These are phyloP conservation scores for Cyanistes caeruleus DNA, from an alignment of 2,113 vertebrate species.

Conservation along the genomic window DNA sequence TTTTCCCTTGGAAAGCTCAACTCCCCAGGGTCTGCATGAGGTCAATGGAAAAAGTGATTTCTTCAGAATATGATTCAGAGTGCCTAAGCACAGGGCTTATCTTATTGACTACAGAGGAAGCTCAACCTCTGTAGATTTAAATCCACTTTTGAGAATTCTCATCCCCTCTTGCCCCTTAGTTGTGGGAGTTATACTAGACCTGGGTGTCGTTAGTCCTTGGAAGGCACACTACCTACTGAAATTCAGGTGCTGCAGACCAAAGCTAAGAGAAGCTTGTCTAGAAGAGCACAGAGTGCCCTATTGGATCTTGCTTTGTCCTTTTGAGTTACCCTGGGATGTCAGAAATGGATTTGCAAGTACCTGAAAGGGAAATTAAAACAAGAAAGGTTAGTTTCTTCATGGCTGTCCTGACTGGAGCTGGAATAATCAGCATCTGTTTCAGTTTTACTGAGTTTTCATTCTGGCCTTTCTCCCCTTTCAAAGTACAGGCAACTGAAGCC, in stretches of 20 bases:
- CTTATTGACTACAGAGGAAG: background rate
- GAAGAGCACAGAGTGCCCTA: background rate
- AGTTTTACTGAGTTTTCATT: conserved; percentile 37
- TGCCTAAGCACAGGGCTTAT: background rate
- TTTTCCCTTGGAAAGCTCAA: conserved; percentile 56
- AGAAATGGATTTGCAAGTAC: background rate
- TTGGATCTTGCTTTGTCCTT: background rate
- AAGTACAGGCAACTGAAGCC: conserved; percentile 31
- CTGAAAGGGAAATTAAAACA: background rate
- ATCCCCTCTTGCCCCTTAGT: background rate
- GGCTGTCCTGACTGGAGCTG: background rate
- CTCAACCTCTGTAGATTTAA: background rate
- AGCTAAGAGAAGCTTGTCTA: background rate
- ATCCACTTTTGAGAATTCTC: background rate
- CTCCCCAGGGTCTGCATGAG: conserved; percentile 46
- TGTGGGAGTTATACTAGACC: background rate
- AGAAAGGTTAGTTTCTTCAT: conserved; percentile 5
- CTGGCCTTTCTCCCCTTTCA: conserved; percentile 22
- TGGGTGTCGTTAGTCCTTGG: background rate
- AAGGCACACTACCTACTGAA: background rate
- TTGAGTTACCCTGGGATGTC: background rate
- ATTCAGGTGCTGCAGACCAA: background rate
- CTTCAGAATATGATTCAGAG: conserved; percentile 39
- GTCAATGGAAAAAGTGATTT: conserved; percentile 64
- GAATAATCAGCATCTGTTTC: conserved; percentile 55